Evolutionary conservation across 2,888 invertebrate genomes (phyloP).

Genomic region (Apotomis capreana): DNA sequence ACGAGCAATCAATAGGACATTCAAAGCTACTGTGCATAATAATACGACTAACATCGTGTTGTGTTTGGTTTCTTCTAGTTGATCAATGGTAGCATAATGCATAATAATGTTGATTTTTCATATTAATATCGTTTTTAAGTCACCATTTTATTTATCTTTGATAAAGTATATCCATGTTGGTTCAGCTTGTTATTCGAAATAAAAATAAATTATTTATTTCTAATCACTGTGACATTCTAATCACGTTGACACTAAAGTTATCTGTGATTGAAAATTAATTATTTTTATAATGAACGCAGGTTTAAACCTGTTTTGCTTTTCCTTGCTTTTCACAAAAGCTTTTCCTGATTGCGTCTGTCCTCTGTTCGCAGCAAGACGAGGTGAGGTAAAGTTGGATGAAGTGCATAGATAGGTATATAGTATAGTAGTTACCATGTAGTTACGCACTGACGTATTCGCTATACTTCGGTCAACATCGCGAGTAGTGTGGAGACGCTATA

Average conservation of each 20-base stretch:
- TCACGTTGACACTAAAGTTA: not conserved
- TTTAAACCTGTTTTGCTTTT: not conserved
- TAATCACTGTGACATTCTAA: conserved; percentile 5
- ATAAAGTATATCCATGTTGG: not conserved
- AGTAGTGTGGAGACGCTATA: too few species aligned
- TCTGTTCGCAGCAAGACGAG: too few species aligned
- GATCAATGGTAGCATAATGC: not conserved
- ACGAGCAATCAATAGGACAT: conserved; percentile 27
- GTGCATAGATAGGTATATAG: too few species aligned
- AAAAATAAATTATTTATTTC: not conserved
- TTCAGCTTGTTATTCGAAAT: not conserved
- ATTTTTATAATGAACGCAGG: not conserved
- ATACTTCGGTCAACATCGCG: too few species aligned
- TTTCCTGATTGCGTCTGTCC: too few species aligned
- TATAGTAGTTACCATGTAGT: too few species aligned
- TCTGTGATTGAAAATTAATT: not conserved
- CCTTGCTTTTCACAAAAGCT: too few species aligned
- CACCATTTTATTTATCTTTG: not conserved
- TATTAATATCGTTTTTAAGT: not conserved
- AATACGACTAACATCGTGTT: conserved; percentile 20
- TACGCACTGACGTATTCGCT: too few species aligned
- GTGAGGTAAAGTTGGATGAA: too few species aligned
- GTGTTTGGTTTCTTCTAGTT: not conserved
- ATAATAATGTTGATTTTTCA: conserved; percentile 5
- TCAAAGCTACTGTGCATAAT: conserved; percentile 21